Conservation (phyloP, 2,888 invertebrate species). For the Parnassius orleans region DNA sequence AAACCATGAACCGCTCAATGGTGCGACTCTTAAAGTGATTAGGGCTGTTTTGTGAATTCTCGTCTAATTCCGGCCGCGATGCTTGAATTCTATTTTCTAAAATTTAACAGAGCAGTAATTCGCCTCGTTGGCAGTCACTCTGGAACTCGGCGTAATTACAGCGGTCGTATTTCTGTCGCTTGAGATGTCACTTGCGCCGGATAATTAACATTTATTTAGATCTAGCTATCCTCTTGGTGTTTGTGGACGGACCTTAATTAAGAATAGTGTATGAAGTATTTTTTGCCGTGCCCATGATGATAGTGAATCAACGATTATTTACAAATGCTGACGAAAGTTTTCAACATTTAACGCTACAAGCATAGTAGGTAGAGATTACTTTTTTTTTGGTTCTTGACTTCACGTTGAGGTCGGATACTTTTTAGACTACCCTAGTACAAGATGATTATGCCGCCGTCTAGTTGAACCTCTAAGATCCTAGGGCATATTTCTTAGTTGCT, state of each 20-base stretch:
- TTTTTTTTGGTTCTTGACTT: too few species aligned
- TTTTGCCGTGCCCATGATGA: too few species aligned
- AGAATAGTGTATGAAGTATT: not conserved
- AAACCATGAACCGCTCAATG: not conserved
- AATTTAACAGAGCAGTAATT: slow-evolving; percentile 11
- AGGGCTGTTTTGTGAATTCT: slow-evolving; percentile 6
- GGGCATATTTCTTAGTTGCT: too few species aligned
- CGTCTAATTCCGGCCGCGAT: slow-evolving; percentile 5
- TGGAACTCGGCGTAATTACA: slow-evolving; percentile 18
- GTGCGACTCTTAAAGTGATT: slow-evolving; percentile 6
- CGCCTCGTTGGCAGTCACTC: slow-evolving; percentile 19
- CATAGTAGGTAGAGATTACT: too few species aligned
- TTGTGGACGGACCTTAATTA: slow-evolving; percentile 17
- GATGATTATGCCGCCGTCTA: too few species aligned
- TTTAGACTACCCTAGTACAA: too few species aligned
- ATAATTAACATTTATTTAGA: slow-evolving; percentile 27
- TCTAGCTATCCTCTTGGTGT: slow-evolving; percentile 14
- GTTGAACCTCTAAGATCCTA: too few species aligned
- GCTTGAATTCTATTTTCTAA: slow-evolving; percentile 15
- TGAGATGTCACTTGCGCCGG: slow-evolving; percentile 23
- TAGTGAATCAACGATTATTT: too few species aligned
- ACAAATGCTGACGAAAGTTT: too few species aligned
- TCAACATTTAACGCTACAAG: too few species aligned
- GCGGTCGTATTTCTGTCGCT: slow-evolving; percentile 22
- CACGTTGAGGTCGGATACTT: too few species aligned